Conservation (phyloP, 2,888 invertebrate species). For the Bimastos eiseni region DNA sequence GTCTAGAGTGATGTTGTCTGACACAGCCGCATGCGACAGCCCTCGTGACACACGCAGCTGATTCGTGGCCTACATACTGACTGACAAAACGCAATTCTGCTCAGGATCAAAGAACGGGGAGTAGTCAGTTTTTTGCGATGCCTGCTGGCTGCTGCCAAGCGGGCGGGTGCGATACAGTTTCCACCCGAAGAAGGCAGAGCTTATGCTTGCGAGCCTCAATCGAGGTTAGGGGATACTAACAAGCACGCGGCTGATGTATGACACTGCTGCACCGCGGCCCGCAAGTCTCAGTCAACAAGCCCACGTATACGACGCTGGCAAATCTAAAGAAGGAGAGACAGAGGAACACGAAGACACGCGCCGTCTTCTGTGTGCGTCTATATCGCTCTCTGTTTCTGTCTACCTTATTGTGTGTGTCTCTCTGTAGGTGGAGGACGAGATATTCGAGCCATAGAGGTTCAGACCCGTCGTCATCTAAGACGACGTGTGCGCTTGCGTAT, state of each 20-base stretch:
- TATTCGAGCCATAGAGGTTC: not conserved
- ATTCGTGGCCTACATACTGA: not conserved
- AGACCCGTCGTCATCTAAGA: not conserved
- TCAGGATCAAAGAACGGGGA: not conserved
- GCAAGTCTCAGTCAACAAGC: not conserved
- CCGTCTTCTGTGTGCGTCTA: not conserved
- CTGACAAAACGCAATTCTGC: not conserved
- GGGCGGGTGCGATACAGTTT: not conserved
- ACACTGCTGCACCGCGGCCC: not conserved
- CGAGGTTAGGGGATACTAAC: no score
- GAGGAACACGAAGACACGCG: not conserved
- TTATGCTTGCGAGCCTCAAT: not conserved
- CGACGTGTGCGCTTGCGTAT: not conserved
- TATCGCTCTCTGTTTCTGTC: not conserved
- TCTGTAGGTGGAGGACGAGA: not conserved
- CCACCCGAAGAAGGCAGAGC: not conserved
- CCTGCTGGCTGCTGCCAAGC: not conserved
- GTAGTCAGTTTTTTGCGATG: not conserved
- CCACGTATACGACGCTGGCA: conserved; percentile 13
- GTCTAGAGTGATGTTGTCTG: not conserved
- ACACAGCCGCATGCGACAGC: not conserved
- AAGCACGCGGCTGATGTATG: not conserved
- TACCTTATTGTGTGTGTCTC: not conserved
- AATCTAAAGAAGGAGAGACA: not conserved
- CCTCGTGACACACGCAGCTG: not conserved